Percentiles rank a stretch among this genome's conserved stretches.
Conservation (phyloP, 2,888 invertebrate genomes). For the Noctuana brunneofusca region DNA sequence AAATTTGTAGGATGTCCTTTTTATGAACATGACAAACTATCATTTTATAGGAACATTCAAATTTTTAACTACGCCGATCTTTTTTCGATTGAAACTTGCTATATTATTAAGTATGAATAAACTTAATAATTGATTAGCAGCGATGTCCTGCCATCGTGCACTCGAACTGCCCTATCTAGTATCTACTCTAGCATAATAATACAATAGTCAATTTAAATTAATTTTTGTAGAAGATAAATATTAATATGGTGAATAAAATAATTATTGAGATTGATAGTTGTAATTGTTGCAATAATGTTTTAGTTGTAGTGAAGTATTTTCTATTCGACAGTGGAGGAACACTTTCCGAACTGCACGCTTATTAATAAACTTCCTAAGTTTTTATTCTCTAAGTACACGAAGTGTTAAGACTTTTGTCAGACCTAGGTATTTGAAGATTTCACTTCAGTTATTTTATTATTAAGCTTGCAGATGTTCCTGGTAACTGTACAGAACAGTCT, state of each 20-base stretch:
- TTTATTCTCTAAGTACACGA: background rate
- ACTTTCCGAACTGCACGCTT: constrained; percentile 17
- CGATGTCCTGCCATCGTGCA: constrained; percentile 22
- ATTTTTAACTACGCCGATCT: constrained; percentile 10
- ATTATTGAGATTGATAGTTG: constrained; percentile 66
- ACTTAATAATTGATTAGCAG: constrained; percentile 33
- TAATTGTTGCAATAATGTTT: constrained; percentile 61
- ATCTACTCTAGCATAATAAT: constrained; percentile 63
- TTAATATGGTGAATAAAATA: constrained; percentile 43
- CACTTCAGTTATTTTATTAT: constrained; percentile 12
- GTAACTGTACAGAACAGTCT: constrained; percentile 24
- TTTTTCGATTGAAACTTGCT: constrained; percentile 25
- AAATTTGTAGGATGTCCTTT: background rate
- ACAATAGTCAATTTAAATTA: constrained; percentile 70
- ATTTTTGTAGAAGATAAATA: constrained; percentile 47
- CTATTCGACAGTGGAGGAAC: constrained; percentile 46
- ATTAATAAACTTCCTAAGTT: constrained; percentile 17
- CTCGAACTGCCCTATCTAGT: constrained; percentile 34
- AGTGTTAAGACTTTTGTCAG: background rate
- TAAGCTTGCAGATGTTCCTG: constrained; percentile 28
- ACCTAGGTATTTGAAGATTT: background rate
- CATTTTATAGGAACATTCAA: constrained; percentile 17
- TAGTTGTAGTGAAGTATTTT: constrained; percentile 48
- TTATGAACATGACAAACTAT: constrained; percentile 35
- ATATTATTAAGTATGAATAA: constrained; percentile 30